A percentile compares a stretch with the other conserved stretches of the same genome.
Evolutionary conservation across 1,140 invertebrate genomes (phyloP).

Genomic region (Drosophila paulistorum): DNA sequence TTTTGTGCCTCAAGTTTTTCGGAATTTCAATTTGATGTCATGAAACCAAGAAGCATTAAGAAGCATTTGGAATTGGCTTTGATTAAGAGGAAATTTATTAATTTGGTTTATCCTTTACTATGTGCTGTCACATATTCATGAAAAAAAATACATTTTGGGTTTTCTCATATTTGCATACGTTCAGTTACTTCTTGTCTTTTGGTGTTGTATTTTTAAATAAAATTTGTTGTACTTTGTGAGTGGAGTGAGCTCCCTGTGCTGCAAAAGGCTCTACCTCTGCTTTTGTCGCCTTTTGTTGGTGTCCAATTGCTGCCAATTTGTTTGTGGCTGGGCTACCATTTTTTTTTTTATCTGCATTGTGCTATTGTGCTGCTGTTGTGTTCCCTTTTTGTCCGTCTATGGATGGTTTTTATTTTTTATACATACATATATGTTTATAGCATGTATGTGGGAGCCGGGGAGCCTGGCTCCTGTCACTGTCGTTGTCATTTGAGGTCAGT

Average conservation of each 20-base stretch:
- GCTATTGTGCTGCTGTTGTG: constrained; percentile 19
- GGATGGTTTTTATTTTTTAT: constrained; percentile 49
- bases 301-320: constrained; percentile 78
- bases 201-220: constrained; percentile 34
- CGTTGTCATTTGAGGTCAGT: constrained; percentile 79
- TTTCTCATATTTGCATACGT: not conserved
- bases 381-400: constrained; percentile 45
- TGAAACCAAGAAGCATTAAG: no score
- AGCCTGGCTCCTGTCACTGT: constrained; percentile 57
- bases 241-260: not conserved
- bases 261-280: constrained; percentile 27
- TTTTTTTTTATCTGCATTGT: constrained; percentile 14
- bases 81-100: no score
- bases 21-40: no score
- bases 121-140: no score
- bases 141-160: not conserved
- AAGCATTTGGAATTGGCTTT: no score
- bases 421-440: constrained; percentile 33
- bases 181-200: constrained; percentile 5
- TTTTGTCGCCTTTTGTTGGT: constrained; percentile 76
- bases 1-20: not conserved
- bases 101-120: no score
- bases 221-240: constrained; percentile 25
- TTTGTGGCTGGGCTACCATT: constrained; percentile 68
- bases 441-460: constrained; percentile 16